phyloP scores from a whole-genome alignment of 2,113 vertebrate genomes.

The Vidua macroura region DNA sequence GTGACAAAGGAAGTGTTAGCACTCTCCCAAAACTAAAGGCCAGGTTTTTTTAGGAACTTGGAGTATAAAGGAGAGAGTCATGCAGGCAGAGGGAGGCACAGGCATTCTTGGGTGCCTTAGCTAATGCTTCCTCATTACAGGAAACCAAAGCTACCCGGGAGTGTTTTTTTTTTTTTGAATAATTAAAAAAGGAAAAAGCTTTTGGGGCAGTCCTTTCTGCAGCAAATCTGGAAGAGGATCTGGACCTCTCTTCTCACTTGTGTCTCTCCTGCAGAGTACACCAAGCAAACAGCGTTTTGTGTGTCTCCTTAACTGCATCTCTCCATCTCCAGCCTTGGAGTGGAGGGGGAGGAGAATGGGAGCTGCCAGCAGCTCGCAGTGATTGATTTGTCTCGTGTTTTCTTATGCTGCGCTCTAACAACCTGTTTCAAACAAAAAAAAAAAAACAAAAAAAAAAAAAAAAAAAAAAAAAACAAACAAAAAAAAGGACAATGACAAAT shows the following conservation, averaged over 20 bases:
- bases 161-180: neutral
- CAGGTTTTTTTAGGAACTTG: neutral
- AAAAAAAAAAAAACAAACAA: no score
- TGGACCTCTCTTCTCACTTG: neutral
- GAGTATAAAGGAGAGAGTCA: neutral
- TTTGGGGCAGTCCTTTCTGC: neutral
- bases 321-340: neutral
- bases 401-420: neutral
- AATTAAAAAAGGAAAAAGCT: neutral
- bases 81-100: neutral
- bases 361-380: constrained; percentile 5
- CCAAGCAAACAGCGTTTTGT: neutral
- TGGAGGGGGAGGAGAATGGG: constrained; percentile 10
- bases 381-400: neutral
- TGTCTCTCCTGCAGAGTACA: neutral
- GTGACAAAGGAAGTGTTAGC: neutral
- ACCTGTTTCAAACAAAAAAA: neutral
- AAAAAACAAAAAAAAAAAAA: neutral
- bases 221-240: neutral
- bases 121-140: neutral
- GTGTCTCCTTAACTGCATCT: neutral
- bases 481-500: neutral
- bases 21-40: neutral
- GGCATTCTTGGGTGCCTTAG: neutral
- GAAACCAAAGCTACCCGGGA: neutral